Percentiles rank a stretch among this genome's conserved stretches.
These are phyloP conservation scores for Oreochromis spilurus DNA, from an alignment of 2,113 vertebrate species.

Conservation along the genomic window DNA sequence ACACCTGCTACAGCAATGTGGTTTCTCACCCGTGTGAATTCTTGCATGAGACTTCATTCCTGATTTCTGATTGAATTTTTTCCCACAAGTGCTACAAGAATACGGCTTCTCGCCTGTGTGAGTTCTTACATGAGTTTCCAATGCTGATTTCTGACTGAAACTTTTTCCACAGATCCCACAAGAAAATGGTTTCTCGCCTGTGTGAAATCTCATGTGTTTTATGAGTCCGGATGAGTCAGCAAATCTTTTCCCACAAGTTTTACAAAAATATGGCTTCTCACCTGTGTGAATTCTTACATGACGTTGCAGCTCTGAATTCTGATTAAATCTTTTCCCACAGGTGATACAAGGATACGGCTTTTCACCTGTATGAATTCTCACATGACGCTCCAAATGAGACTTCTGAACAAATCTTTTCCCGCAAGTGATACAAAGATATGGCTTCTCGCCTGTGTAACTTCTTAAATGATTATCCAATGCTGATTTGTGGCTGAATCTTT, in stretches of 20 bases:
- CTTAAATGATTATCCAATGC: neutral
- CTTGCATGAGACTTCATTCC: neutral
- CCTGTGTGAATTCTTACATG: neutral
- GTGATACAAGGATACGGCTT: neutral
- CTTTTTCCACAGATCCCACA: neutral
- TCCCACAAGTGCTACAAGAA: neutral
- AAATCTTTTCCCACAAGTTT: neutral
- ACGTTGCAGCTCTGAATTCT: neutral
- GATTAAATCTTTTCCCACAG: neutral
- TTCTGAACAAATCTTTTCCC: neutral
- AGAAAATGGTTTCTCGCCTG: neutral
- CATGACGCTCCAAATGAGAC: neutral
- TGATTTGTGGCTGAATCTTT: neutral
- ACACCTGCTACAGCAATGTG: neutral
- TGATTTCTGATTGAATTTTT: neutral
- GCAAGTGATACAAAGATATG: neutral
- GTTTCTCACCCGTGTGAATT: neutral
- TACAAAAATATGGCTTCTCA: neutral
- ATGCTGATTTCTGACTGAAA: neutral
- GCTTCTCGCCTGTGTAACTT: neutral
- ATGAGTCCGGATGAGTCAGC: neutral
- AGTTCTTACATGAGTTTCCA: neutral
- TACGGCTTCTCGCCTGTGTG: neutral
- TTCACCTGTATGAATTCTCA: neutral
- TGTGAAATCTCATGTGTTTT: neutral